These are phyloP conservation scores for Megastigmus dorsalis DNA, from an alignment of 2,888 invertebrate genomes.

Conservation along the genomic window DNA sequence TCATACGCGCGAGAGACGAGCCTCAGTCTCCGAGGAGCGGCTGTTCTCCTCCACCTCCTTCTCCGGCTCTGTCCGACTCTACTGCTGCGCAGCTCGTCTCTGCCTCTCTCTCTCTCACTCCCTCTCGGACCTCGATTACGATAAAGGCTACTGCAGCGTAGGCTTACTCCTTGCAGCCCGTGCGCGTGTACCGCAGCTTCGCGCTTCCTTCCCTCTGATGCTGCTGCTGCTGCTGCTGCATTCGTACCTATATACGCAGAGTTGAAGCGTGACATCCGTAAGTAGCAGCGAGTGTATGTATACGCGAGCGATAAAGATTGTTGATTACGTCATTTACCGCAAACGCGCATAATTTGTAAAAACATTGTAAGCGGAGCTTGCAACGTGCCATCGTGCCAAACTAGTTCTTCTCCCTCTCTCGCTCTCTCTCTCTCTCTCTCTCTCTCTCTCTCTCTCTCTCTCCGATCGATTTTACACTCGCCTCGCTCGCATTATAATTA, in stretches of 20 bases:
- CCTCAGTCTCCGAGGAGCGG: too few relatives aligned
- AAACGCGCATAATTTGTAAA: conserved; percentile 30
- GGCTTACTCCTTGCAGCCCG: too few relatives aligned
- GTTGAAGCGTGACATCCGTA: conserved; percentile 32
- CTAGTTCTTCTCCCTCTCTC: neutral
- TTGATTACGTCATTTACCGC: conserved; percentile 34
- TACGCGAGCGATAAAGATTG: conserved; percentile 1
- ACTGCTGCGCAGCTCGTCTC: neutral
- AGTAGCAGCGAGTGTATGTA: conserved; percentile 5
- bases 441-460: neutral
- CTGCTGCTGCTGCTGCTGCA: too few relatives aligned
- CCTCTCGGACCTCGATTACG: conserved; percentile 38
- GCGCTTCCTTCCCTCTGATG: too few relatives aligned
- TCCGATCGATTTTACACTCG: conserved; percentile 6
- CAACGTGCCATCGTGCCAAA: neutral
- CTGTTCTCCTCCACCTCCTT: too few relatives aligned
- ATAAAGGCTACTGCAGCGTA: conserved; percentile 52
- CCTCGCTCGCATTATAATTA: neutral
- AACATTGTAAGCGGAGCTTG: neutral
- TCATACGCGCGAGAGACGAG: conserved; percentile 66
- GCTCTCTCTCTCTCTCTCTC: neutral
- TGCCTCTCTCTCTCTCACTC: conserved; percentile 44
- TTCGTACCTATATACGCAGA: too few relatives aligned
- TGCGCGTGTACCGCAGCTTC: too few relatives aligned
- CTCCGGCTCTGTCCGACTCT: too few relatives aligned